Base-by-base conservation (phyloP, 2,797 vertebrate species). In the Coregonus sp. region DNA sequence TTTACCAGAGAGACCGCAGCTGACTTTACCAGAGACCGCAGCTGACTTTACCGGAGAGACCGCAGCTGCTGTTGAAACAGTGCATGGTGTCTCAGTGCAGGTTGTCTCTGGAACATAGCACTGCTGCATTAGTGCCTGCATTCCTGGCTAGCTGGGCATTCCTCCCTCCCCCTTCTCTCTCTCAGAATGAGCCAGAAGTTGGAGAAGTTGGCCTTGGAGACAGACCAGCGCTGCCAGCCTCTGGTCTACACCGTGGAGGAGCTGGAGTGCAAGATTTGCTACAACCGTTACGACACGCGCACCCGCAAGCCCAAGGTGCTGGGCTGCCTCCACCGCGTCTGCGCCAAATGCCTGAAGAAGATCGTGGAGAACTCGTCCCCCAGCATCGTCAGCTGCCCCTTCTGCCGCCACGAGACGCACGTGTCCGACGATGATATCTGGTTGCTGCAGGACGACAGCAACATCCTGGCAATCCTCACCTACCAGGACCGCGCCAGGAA, bases 241-340 rank as follows among this genome's bases (percentile, higher is more conserved):
- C 81, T 84, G 72, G 85, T 90, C 67, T 91, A 89, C 77, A 82
- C 88, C 0, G 61, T 92, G 80, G 93, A 95, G 31, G 95, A 96
- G 74, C 90, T 95, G 3, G 96, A 97, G 80, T 97, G 96, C 91
- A 93, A 95, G 80, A 97, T 97, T 87, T 97, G 96, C 92, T 97
- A 95, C 83, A 95, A 95, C 82, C 90, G 90, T 25, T 97, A 94
- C 0, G 95, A 97, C 20, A 79, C 91, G 0, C 93, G 90, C 0
- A 79, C 89, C 75, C 91, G 92, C 63, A 94, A 95, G 74, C 95
- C 96, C 63, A 96, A 97, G 83, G 81, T 96, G 69, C 92, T 97
- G 31, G 81, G 75, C 84, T 97, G 96, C 51, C 89, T 94, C 72
- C 96, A 97, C 76, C 90, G 95, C 1, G 91, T 96, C 76, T 97